Conservation (phyloP, 2,113 vertebrate species). For the Colius striatus region DNA sequence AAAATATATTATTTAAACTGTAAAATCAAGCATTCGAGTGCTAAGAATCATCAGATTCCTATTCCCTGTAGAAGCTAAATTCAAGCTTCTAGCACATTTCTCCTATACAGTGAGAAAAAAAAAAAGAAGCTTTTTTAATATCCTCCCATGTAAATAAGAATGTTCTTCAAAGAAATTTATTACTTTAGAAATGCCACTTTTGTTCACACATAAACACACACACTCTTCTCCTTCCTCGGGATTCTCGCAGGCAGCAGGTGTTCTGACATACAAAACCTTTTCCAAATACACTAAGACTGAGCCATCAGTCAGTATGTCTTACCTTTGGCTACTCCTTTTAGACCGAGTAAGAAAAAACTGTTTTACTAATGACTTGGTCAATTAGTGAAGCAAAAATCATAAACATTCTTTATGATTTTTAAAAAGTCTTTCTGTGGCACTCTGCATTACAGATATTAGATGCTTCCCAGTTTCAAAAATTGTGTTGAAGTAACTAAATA, state of each 20-base stretch:
- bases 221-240: not conserved
- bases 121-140: not conserved
- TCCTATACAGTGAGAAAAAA: not conserved
- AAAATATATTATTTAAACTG: slow-evolving; percentile 23
- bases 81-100: slow-evolving; percentile 2
- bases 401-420: not conserved
- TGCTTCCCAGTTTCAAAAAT: not conserved
- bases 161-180: not conserved
- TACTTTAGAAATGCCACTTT: not conserved
- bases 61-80: not conserved
- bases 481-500: not conserved
- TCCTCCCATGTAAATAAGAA: not conserved
- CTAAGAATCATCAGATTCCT: not conserved
- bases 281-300: not conserved
- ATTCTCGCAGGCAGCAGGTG: not conserved
- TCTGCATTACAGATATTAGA: not conserved
- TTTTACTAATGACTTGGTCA: not conserved
- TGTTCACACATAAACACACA: not conserved
- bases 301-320: not conserved
- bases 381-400: not conserved
- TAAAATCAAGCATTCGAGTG: not conserved
- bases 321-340: not conserved
- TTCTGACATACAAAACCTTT: not conserved
- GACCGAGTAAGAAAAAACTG: not conserved
- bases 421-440: not conserved